Conservation (phyloP, 2,113 vertebrate species). For the Ondatra zibethicus region DNA sequence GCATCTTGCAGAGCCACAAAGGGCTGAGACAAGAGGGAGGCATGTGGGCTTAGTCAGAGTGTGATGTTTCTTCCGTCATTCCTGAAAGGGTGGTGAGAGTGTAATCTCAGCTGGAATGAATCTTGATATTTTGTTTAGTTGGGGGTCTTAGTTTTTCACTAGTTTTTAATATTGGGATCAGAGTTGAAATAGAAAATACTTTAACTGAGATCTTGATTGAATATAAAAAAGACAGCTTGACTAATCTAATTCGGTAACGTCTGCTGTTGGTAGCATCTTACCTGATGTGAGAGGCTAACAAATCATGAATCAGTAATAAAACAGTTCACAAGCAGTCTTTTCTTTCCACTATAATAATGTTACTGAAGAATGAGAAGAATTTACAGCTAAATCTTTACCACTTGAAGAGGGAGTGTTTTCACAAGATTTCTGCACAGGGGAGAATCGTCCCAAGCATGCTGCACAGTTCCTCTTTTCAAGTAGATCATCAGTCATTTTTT, state of each 20-base stretch:
- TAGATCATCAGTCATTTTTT: not conserved
- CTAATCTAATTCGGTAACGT: conserved; percentile 61
- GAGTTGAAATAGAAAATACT: conserved; percentile 34
- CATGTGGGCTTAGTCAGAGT: not conserved
- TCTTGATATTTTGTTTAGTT: conserved; percentile 50
- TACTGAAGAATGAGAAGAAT: not conserved
- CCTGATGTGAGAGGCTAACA: conserved; percentile 44
- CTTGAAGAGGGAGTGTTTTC: not conserved
- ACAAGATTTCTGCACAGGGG: conserved; percentile 19
- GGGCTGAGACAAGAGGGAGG: not conserved
- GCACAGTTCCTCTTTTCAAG: not conserved
- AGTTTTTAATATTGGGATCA: conserved; percentile 51
- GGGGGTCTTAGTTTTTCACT: not conserved
- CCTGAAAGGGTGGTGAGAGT: not conserved
- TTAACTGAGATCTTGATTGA: not conserved
- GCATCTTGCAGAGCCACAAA: not conserved
- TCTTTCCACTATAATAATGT: not conserved
- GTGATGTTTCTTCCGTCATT: not conserved
- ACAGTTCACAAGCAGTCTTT: conserved; percentile 25
- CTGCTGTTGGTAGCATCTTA: conserved; percentile 51
- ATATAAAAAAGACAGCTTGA: conserved; percentile 31
- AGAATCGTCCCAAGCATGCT: not conserved
- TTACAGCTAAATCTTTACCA: not conserved
- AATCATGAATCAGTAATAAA: conserved; percentile 1
- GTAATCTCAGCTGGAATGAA: conserved; percentile 17